phyloP scores from a whole-genome alignment of 2,113 vertebrate species.

The Pygoscelis antarcticus region DNA sequence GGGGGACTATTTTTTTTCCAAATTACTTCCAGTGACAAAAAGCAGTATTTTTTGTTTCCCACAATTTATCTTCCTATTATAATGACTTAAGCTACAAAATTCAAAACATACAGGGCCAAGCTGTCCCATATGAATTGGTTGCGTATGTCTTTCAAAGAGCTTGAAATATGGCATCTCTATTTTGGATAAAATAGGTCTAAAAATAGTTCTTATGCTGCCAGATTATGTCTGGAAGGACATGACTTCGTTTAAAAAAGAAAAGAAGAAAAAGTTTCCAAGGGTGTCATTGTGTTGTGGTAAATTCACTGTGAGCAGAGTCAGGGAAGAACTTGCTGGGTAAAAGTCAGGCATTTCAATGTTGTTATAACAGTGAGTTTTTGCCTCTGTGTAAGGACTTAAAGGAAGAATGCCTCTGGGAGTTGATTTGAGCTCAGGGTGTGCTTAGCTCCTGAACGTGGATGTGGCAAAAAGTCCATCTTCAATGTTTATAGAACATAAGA shows the following conservation, averaged over 20 bases:
- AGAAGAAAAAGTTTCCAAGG: not conserved
- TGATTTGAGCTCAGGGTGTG: not conserved
- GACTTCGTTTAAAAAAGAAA: not conserved
- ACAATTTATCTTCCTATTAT: not conserved
- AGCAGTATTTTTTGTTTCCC: not conserved
- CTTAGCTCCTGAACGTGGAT: not conserved
- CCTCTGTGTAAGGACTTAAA: not conserved
- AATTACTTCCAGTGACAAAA: not conserved
- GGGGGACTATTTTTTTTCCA: not conserved
- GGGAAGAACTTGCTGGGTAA: not conserved
- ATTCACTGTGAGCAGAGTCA: not conserved
- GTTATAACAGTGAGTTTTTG: not conserved
- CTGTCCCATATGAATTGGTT: not conserved
- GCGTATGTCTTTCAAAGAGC: not conserved
- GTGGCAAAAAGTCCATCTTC: not conserved
- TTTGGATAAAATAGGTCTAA: not conserved
- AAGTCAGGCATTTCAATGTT: not conserved
- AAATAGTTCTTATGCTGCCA: not conserved
- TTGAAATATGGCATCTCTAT: not conserved
- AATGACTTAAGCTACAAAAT: not conserved
- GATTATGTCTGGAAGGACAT: not conserved
- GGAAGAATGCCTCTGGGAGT: not conserved
- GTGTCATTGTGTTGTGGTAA: not conserved
- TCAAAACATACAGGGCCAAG: not conserved
- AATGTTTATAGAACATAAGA: not conserved